Conservation (phyloP, 1,140 invertebrate genomes). For the Ceratina japonica region DNA sequence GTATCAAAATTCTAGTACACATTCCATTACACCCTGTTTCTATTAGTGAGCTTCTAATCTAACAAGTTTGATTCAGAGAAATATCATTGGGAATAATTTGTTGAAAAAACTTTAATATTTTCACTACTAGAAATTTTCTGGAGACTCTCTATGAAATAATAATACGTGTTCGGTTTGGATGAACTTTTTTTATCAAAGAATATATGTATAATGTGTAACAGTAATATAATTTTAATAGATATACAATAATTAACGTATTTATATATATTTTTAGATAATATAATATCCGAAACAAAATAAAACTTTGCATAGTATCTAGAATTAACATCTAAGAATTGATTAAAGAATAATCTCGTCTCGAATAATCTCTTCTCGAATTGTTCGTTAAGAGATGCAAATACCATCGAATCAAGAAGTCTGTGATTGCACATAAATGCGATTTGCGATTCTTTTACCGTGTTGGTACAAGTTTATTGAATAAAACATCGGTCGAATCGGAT, state of each 20-base stretch:
- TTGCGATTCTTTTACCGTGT: not conserved
- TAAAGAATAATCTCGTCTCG: not conserved
- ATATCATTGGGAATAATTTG: too few species aligned
- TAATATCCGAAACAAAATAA: not conserved
- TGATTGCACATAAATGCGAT: not conserved
- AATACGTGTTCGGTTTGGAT: not conserved
- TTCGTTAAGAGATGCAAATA: not conserved
- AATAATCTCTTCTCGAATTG: too few species aligned
- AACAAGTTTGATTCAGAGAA: too few species aligned
- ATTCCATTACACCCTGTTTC: too few species aligned
- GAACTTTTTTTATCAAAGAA: not conserved
- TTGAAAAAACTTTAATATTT: too few species aligned
- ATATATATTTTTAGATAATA: not conserved
- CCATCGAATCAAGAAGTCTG: not conserved
- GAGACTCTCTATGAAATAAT: not conserved
- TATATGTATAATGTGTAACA: conserved; percentile 10
- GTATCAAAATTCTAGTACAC: too few species aligned
- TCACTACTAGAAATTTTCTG: too few species aligned
- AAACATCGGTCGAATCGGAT: not conserved
- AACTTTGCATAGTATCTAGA: not conserved
- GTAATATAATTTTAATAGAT: conserved; percentile 4
- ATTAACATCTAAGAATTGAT: not conserved
- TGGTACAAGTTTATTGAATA: not conserved
- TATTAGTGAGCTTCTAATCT: too few species aligned
- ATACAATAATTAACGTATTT: conserved; percentile 21